Evolutionary conservation across 1,140 invertebrate genomes (phyloP).

Genomic region (Cepaea nemoralis): DNA sequence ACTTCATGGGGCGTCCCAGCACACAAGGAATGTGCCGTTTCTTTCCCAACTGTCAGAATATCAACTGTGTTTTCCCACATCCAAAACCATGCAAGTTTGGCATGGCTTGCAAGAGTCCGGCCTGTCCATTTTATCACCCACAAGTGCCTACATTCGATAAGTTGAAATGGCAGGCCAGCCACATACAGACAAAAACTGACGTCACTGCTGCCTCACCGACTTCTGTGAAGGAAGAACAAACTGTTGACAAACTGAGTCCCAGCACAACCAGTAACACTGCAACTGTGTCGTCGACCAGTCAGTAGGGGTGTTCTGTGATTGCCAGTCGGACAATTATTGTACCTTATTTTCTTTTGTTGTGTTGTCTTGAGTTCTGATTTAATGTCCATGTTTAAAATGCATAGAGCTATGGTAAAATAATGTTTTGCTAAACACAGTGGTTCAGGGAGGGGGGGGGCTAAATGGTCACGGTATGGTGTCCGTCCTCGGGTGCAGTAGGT

Average conservation of each 20-base stretch:
- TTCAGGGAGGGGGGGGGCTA: too few species aligned
- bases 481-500: too few species aligned
- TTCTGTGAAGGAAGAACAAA: background rate
- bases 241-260: background rate
- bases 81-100: conserved; percentile 71
- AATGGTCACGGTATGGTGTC: too few species aligned
- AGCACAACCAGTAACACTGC: background rate
- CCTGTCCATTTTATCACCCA: conserved; percentile 57
- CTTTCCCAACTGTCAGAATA: conserved; percentile 73
- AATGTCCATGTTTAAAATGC: too few species aligned
- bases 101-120: conserved; percentile 56
- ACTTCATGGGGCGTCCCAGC: background rate
- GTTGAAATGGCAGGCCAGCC: conserved; percentile 52
- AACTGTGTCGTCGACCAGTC: conserved; percentile 34
- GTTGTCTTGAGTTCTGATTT: too few species aligned
- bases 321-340: too few species aligned
- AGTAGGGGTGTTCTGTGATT: conserved; percentile 4
- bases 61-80: conserved; percentile 72
- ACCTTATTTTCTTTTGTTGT: too few species aligned
- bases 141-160: conserved; percentile 50
- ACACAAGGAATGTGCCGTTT: conserved; percentile 68
- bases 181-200: background rate
- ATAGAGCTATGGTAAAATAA: too few species aligned
- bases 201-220: background rate
- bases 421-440: too few species aligned